phyloP scores from a whole-genome alignment of 2,113 vertebrate species.

The rat (Rattus norvegicus) region GRCr8 NC_086023.1:40047001-40047500 shows the following conservation, averaged over 20 bases:
- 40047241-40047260: not conserved
- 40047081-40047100: not conserved
- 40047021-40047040: not conserved
- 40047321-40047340: not conserved
- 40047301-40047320: not conserved
- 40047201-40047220: not conserved
- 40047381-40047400: not conserved
- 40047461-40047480: not conserved
- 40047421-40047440: not conserved
- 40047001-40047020: not conserved
- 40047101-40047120: not conserved
- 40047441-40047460: not conserved
- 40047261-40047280: not conserved
- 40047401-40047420: not conserved
- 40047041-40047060: not conserved
- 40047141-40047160: not conserved
- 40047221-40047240: not conserved
- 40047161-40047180: not conserved
- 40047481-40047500: not conserved
- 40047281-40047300: not conserved
- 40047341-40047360: not conserved
- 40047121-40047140: not conserved
- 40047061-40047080: not conserved
- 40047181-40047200: not conserved
- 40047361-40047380: not conserved